phyloP scores from a whole-genome alignment of 1,140 invertebrate genomes.

The Platyscapa corneri region DNA sequence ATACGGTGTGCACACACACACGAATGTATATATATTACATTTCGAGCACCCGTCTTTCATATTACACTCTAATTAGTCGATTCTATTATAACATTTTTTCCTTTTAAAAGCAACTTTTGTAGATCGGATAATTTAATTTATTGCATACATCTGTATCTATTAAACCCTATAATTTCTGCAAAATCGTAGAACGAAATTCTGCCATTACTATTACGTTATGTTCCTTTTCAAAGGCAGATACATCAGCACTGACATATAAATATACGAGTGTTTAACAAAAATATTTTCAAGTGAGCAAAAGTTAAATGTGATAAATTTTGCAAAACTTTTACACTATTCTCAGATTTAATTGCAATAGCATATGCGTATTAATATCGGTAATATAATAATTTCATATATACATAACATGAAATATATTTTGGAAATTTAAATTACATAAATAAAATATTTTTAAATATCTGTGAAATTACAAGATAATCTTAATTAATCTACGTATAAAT shows the following conservation, averaged over 20 bases:
- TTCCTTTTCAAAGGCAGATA: neutral
- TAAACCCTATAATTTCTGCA: neutral
- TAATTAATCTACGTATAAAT: neutral
- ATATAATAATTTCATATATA: neutral
- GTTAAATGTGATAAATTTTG: constrained; percentile 5
- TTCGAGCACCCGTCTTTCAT: neutral
- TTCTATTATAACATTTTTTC: neutral
- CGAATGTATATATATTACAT: no score
- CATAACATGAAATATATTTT: neutral
- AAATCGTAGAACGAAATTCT: neutral
- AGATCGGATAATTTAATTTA: neutral
- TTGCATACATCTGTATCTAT: neutral
- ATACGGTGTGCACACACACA: no score
- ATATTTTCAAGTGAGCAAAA: neutral
- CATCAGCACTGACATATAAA: neutral
- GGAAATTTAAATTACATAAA: neutral
- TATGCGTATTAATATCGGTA: neutral
- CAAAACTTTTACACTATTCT: neutral
- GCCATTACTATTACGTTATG: neutral
- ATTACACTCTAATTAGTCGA: neutral
- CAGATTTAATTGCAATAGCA: neutral
- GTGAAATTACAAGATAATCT: neutral
- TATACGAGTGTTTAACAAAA: neutral
- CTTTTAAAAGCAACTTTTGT: neutral
- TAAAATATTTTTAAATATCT: neutral